Conservation (phyloP, 2,888 invertebrate genomes). For the Agrochola lychnidis region DNA sequence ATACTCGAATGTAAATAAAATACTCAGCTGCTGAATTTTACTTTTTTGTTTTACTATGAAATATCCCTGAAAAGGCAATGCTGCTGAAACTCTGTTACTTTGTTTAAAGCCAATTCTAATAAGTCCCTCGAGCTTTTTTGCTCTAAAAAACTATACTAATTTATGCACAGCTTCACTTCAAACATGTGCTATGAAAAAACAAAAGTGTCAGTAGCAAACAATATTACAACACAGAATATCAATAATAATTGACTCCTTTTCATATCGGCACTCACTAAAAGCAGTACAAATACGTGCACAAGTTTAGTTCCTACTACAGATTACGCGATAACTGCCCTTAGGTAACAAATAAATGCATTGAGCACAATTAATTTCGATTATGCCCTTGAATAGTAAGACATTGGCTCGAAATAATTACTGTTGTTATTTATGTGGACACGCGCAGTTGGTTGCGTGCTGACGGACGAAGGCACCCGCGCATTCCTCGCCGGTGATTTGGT, state of each 20-base stretch:
- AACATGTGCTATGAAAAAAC: not conserved
- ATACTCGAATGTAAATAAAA: conserved; percentile 88
- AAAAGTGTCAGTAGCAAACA: not conserved
- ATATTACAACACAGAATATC: conserved; percentile 27
- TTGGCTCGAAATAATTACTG: conserved; percentile 79
- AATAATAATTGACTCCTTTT: conserved; percentile 10
- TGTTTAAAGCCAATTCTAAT: too few species aligned
- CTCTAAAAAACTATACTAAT: too few species aligned
- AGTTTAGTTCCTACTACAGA: conserved; percentile 52
- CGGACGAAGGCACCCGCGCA: conserved; percentile 68
- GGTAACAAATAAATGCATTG: conserved; percentile 64
- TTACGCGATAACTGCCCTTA: conserved; percentile 48
- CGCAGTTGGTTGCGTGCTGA: conserved; percentile 77
- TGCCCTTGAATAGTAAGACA: conserved; percentile 83
- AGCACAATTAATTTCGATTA: conserved; percentile 69
- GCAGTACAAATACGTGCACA: conserved; percentile 21
- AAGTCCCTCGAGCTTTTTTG: too few species aligned
- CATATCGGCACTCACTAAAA: conserved; percentile 23
- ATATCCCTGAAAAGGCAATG: not conserved
- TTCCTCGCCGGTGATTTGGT: conserved; percentile 76
- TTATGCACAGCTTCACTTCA: not conserved
- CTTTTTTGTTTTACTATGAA: conserved; percentile 61
- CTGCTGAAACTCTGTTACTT: not conserved
- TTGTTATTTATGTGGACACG: conserved; percentile 78
- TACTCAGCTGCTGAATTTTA: conserved; percentile 87